Conservation (phyloP, 2,888 invertebrate genomes). For the Drosophila incognita region DNA sequence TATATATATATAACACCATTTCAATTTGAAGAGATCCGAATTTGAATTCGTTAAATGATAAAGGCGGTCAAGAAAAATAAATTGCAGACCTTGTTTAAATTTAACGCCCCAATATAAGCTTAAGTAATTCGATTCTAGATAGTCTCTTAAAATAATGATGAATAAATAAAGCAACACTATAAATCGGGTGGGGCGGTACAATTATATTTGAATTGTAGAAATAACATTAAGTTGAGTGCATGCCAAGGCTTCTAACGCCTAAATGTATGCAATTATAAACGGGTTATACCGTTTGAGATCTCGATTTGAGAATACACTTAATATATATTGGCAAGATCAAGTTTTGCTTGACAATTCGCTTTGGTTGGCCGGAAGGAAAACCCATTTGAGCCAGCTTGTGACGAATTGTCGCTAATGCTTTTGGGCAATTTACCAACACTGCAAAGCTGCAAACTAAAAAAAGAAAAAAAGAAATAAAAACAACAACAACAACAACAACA, state of each 20-base stretch:
- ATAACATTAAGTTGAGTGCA: background rate
- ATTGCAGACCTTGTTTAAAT: no score
- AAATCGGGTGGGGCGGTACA: background rate
- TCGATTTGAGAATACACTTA: constrained; percentile 16
- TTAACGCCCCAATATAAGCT: background rate
- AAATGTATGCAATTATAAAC: constrained; percentile 60
- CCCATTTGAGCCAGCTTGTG: constrained; percentile 57
- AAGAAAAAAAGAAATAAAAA: background rate
- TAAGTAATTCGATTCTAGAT: background rate
- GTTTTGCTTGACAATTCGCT: constrained; percentile 36
- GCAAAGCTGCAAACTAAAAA: constrained; percentile 19
- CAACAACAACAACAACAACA: background rate
- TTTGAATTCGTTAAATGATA: background rate
- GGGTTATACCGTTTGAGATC: constrained; percentile 14
- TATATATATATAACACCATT: background rate
- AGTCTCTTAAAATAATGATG: background rate
- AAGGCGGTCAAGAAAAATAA: no score
- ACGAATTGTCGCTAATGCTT: constrained; percentile 60
- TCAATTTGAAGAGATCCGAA: background rate
- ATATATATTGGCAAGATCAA: constrained; percentile 19
- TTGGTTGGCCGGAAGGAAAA: constrained; percentile 69
- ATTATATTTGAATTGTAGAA: background rate
- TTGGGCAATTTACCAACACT: constrained; percentile 67
- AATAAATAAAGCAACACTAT: background rate
- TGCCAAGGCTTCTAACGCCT: constrained; percentile 30